Evolutionary conservation across 2,113 vertebrate genomes (phyloP), one percentile per base, ranked within the genome.

Genomic region (Tenebrosternarchus preto): DNA sequence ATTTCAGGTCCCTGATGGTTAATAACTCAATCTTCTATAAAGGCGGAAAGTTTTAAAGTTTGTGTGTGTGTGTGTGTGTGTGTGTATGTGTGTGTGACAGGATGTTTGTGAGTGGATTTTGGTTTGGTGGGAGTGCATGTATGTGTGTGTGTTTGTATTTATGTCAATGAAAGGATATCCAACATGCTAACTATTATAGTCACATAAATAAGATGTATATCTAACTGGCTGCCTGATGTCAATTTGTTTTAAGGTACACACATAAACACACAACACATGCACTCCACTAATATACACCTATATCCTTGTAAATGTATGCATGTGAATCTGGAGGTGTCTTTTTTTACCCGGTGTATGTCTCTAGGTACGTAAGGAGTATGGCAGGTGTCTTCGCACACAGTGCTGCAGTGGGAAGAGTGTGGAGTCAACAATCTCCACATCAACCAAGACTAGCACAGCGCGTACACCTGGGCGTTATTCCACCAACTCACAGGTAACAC

Each of bases 381-480:
- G 98, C 70, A 98, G 97, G 92, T 99, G 98, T 82, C 93, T 99
- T 84, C 95, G 96, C 25, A 97, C 96, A 0, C 96, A 98, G 82
- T 99, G 98, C 88, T 99, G 98, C 92, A 98, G 97, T 83, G 95
- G 96, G 74, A 99, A 97, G 92, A 98, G 96, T 85, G 97, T 97
- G 86, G 98, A 99, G 86, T 98, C 96, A 31, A 97, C 98, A 60
- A 95, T 98, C 0, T 96, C 96, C 89, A 95, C 96, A 86, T 99
- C 98, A 90, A 96, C 95, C 87, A 99, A 99, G 92, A 96, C 95
- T 88, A 97, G 96, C 88, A 95, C 95, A 80, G 96, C 96, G 19
- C 91, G 97, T 88, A 96, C 96, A 64, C 96, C 97, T 20, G 96
- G 97, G 89, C 94, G 98, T 83, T 99, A 98, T 82, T 96, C 97